Conservation (phyloP, 2,113 vertebrate genomes). For the Nyctibius bracteatus region DNA sequence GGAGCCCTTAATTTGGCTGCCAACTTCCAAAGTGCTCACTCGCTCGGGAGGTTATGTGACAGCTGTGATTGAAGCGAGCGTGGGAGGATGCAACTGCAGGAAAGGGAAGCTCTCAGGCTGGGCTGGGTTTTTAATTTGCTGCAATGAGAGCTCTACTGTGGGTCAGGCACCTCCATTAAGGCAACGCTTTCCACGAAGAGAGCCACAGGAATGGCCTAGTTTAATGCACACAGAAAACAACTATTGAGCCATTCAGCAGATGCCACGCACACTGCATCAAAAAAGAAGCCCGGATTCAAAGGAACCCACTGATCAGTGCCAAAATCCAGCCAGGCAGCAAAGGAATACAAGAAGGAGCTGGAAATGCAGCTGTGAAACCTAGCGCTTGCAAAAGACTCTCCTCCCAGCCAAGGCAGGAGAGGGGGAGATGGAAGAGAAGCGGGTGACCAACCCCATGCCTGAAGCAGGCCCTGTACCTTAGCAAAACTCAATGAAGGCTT, state of each 20-base stretch:
- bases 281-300: neutral
- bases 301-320: neutral
- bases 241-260: neutral
- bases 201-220: neutral
- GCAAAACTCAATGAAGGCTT: neutral
- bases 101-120: slow-evolving; percentile 11
- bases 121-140: neutral
- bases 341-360: neutral
- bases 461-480: neutral
- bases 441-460: neutral
- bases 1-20: slow-evolving; percentile 62
- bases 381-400: neutral
- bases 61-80: slow-evolving; percentile 27
- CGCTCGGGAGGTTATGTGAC: slow-evolving; percentile 24
- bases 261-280: rapidly evolving
- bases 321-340: neutral
- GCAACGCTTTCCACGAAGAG: neutral
- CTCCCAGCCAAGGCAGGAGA: neutral
- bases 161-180: neutral
- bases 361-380: neutral
- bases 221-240: neutral
- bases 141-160: neutral
- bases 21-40: slow-evolving; percentile 43
- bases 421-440: neutral
- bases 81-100: slow-evolving; percentile 32